Base-by-base conservation (phyloP, 2,888 invertebrate genomes). In the Perdita meconis region DNA sequence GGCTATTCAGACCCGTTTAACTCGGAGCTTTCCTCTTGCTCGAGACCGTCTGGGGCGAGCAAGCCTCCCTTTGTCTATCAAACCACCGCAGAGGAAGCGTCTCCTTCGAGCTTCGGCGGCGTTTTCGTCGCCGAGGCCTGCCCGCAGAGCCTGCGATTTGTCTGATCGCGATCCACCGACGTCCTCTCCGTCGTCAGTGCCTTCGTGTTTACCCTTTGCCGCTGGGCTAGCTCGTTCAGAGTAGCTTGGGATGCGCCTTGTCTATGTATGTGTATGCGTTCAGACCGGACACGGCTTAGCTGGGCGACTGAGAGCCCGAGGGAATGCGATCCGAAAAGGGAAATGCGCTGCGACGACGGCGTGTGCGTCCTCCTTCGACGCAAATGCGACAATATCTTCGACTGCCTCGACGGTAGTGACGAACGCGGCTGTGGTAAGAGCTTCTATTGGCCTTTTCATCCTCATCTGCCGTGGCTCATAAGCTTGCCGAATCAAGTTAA, bases 361-460 rank as follows among this genome's bases (percentile, higher is more conserved):
- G 87, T 90, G 69, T 96, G 96, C 89, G 93, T 96, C 81, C 92
- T 94, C 75, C 91, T 88, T n/a, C 92, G 92, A 16, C 94, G 95
- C 86, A 92, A 92, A 68, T 97, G 97, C 88, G 95, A 97, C 88
- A 93, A 93, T 57, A 83, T 92, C 38, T 57, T 59, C 34, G 95
- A 96, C 88, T 96, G 96, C 86, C 79, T 88, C 34, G 95, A 96
- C 88, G 93, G 93, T 66, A 94, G 94, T 4, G 96, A 96, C 84
- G 96, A 96, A 92, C 91, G 90, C 19, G 92, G 93, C 79, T 96
- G 95, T 91, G 93, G 84, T 84, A 84, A 84, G 82, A 69, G 75
- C 68, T 74, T 38, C 38, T 53, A 55, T 55, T 34, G 30, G n/a
- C 50, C 22, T 50, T 19, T n/a, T n/a, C n/a, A n/a, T n/a, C n/a